Evolutionary conservation across 2,113 vertebrate species (phyloP).

Genomic region (Colinus virginianus): DNA sequence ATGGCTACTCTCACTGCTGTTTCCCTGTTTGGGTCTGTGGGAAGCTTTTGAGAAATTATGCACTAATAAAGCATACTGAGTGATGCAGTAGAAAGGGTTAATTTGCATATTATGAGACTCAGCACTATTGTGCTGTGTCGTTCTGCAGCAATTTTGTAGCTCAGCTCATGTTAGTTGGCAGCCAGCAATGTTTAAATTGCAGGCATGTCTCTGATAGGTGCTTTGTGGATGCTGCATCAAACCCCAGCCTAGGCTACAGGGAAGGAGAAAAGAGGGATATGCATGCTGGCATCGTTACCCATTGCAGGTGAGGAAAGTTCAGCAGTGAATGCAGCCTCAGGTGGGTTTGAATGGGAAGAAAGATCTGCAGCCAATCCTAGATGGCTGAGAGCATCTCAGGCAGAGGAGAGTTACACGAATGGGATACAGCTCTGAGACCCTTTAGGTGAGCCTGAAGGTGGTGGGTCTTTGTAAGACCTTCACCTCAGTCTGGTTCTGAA

Average conservation of each 20-base stretch:
- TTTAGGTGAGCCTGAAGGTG: neutral
- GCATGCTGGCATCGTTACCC: neutral
- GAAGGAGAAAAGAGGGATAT: neutral
- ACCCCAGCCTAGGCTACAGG: neutral
- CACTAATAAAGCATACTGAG: neutral
- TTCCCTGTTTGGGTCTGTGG: neutral
- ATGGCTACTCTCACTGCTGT: conserved; percentile 26
- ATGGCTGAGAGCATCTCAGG: neutral
- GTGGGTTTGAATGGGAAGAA: neutral
- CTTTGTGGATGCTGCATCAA: neutral
- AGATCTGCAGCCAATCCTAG: neutral
- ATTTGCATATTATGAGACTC: neutral
- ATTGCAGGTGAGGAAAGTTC: neutral
- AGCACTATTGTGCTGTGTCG: neutral
- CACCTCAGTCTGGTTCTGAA: neutral
- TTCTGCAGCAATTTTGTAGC: neutral
- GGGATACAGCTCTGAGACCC: neutral
- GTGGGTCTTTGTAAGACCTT: neutral
- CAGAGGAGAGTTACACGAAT: neutral
- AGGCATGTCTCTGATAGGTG: neutral
- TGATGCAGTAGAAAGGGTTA: neutral
- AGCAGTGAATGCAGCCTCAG: neutral
- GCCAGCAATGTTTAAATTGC: neutral
- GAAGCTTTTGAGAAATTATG: neutral
- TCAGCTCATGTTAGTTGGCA: neutral